phyloP scores from a whole-genome alignment of 2,797 vertebrate species.

The Helostoma temminkii region DNA sequence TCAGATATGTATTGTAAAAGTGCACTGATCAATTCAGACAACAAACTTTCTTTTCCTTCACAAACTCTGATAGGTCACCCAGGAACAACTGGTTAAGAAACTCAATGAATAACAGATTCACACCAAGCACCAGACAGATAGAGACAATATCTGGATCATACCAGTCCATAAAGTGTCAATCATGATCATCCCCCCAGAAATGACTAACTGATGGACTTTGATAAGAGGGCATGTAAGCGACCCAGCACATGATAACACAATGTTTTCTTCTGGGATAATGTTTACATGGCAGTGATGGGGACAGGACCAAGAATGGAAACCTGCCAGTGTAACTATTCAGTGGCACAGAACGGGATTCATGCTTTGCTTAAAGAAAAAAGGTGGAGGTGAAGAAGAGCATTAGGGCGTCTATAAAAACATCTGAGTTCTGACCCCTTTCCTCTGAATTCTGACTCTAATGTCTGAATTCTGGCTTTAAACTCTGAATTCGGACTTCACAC shows the following conservation, averaged over 20 bases:
- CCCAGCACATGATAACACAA: background rate
- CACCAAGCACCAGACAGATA: background rate
- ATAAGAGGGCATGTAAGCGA: slow-evolving; percentile 29
- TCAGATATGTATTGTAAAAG: background rate
- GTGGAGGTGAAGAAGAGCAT: no score
- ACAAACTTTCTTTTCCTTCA: slow-evolving; percentile 48
- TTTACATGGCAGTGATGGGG: background rate
- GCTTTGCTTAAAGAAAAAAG: background rate
- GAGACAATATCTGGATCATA: background rate
- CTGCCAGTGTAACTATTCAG: background rate
- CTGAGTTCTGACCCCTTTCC: no score
- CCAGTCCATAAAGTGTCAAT: background rate
- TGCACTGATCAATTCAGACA: slow-evolving; percentile 6
- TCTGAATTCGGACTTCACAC: no score
- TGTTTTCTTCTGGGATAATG: background rate
- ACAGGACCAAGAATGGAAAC: slow-evolving; percentile 11
- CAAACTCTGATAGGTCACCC: background rate
- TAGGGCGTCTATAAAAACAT: no score
- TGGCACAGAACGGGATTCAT: background rate
- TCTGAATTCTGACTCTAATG: no score
- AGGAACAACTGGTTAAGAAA: background rate
- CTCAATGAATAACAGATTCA: slow-evolving; percentile 10
- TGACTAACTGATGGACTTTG: slow-evolving; percentile 67
- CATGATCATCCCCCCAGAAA: background rate
- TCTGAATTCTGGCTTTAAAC: no score